phyloP scores from a whole-genome alignment of 2,888 invertebrate species.

The Trilocha varians region DNA sequence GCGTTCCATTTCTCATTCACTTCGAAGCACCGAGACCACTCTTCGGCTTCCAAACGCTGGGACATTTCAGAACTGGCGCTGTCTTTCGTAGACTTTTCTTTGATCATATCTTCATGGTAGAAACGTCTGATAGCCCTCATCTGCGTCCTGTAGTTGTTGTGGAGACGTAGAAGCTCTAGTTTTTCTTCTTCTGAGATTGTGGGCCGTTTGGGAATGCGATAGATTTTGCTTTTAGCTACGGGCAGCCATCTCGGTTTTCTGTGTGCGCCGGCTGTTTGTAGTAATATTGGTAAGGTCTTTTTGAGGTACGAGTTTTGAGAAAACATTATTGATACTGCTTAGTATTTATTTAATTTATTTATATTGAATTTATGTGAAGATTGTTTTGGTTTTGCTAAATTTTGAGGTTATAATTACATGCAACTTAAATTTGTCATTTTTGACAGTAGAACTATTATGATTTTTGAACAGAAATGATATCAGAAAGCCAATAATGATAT shows the following conservation, averaged over 20 bases:
- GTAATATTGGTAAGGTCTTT: constrained; percentile 39
- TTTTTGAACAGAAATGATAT: no score
- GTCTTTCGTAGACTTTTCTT: constrained; percentile 60
- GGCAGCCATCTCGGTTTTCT: constrained; percentile 88
- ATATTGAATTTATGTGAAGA: no score
- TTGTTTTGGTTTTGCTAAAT: no score
- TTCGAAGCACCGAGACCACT: constrained; percentile 73
- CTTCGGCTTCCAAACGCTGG: constrained; percentile 73
- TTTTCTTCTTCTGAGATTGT: constrained; percentile 75
- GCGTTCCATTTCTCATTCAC: constrained; percentile 83
- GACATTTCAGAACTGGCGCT: constrained; percentile 71
- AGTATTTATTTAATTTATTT: no score
- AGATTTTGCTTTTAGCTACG: constrained; percentile 85
- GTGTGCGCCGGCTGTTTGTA: constrained; percentile 51
- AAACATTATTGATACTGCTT: constrained; percentile 1
- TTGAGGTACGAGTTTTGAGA: constrained; percentile 29
- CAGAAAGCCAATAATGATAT: no score
- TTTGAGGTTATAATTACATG: no score
- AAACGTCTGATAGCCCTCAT: constrained; percentile 71
- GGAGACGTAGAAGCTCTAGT: constrained; percentile 76
- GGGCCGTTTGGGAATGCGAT: constrained; percentile 77
- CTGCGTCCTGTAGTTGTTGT: constrained; percentile 80
- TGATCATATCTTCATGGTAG: constrained; percentile 67
- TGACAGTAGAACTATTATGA: no score
- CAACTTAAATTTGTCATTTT: no score